phyloP scores from a whole-genome alignment of 2,113 vertebrate species.

The Caloenas nicobarica region DNA sequence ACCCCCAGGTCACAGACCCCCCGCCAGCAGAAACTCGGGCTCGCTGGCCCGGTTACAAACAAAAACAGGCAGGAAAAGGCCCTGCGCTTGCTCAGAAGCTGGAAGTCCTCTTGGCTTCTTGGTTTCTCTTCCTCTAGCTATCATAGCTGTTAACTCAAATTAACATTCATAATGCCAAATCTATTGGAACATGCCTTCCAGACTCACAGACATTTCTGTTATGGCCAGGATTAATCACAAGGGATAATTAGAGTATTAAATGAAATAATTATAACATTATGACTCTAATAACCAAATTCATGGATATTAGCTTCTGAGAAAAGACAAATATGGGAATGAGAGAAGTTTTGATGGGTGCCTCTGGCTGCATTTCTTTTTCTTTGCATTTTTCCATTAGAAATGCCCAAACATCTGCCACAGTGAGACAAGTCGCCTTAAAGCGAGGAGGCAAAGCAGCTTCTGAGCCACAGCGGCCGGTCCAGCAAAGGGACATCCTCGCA shows the following conservation, averaged over 20 bases:
- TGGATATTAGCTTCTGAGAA: conserved; percentile 43
- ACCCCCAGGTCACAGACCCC: not conserved
- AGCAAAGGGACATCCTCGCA: too few relatives aligned
- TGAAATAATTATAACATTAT: conserved; percentile 63
- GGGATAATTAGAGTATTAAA: conserved; percentile 67
- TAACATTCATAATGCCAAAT: conserved; percentile 44
- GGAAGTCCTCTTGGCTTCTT: not conserved
- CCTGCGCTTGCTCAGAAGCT: not conserved
- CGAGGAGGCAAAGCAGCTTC: too few relatives aligned
- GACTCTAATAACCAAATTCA: conserved; percentile 52
- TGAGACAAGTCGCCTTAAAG: not conserved
- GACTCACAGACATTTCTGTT: conserved; percentile 37
- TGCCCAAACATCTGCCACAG: not conserved
- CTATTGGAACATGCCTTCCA: conserved; percentile 56
- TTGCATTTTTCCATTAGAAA: not conserved
- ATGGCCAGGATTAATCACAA: conserved; percentile 64
- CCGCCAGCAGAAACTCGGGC: not conserved
- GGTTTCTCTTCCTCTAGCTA: conserved; percentile 32
- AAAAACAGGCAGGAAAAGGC: not conserved
- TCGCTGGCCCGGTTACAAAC: not conserved
- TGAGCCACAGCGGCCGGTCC: too few relatives aligned
- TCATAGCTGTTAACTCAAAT: conserved; percentile 44
- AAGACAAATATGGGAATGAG: conserved; percentile 1
- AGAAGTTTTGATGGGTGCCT: conserved; percentile 20
- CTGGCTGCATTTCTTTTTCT: not conserved